Evolutionary conservation across 2,113 vertebrate species (phyloP).

Genomic region (Bubo bubo): DNA sequence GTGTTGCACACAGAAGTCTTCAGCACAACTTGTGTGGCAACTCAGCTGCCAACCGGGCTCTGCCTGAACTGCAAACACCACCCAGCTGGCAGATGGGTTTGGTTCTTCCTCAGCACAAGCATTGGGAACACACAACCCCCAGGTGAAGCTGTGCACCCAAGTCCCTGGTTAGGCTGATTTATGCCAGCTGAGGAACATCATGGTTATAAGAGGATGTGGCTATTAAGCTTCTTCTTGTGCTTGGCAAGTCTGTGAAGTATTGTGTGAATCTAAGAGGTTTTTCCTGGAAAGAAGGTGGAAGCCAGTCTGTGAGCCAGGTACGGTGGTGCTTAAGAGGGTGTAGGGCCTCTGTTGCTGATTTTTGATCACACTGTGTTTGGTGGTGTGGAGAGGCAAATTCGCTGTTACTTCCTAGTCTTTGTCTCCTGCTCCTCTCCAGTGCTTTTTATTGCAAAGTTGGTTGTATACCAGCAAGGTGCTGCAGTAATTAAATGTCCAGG

Average conservation of each 20-base stretch:
- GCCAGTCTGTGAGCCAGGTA: not conserved
- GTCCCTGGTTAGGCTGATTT: not conserved
- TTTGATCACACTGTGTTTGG: not conserved
- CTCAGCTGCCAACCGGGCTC: not conserved
- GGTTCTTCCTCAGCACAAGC: not conserved
- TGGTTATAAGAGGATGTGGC: not conserved
- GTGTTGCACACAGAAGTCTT: not conserved
- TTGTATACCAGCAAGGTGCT: not conserved
- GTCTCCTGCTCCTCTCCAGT: not conserved
- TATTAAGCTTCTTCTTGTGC: rapidly evolving
- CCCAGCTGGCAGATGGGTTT: not conserved
- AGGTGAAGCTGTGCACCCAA: not conserved
- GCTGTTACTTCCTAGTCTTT: not conserved
- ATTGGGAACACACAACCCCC: not conserved
- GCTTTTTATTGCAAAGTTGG: not conserved
- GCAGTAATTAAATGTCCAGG: not conserved
- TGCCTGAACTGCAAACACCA: not conserved
- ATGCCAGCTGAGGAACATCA: not conserved
- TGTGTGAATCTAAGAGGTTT: not conserved
- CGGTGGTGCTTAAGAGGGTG: rapidly evolving
- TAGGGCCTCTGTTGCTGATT: not conserved
- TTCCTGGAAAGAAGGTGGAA: not conserved
- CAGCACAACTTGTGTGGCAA: not conserved
- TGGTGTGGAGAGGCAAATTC: not conserved
- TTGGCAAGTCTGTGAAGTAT: rapidly evolving